Conservation (phyloP, 2,888 invertebrate species). For the Entomobrya multifasciata region DNA sequence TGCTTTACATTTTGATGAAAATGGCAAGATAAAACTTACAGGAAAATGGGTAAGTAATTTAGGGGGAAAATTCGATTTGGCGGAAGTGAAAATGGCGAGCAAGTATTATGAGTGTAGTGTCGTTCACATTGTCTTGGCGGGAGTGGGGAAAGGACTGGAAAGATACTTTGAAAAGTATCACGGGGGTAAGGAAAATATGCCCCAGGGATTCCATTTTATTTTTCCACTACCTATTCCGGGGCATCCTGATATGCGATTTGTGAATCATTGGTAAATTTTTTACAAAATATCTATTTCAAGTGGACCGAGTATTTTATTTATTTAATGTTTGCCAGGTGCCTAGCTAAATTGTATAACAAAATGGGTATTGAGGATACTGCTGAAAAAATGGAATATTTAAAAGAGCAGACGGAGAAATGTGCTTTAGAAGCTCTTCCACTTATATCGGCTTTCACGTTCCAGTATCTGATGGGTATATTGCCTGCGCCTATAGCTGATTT, state of each 20-base stretch:
- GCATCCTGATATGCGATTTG: slow-evolving; percentile 38
- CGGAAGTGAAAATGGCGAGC: slow-evolving; percentile 20
- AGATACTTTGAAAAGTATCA: slow-evolving; percentile 41
- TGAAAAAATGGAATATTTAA: background rate
- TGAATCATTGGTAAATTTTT: slow-evolving; percentile 37
- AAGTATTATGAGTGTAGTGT: slow-evolving; percentile 18
- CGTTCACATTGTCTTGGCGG: slow-evolving; percentile 19
- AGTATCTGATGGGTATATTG: background rate
- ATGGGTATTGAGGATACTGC: background rate
- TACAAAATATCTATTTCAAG: background rate
- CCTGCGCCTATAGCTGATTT: background rate
- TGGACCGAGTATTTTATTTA: background rate
- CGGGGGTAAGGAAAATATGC: background rate
- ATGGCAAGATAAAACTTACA: background rate
- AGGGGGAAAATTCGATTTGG: slow-evolving; percentile 13
- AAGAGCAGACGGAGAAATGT: background rate
- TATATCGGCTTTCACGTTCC: slow-evolving; percentile 20
- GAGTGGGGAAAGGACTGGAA: background rate
- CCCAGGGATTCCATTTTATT: slow-evolving; percentile 3
- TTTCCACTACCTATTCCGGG: slow-evolving; percentile 31
- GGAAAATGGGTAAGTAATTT: slow-evolving; percentile 40
- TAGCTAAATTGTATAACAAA: background rate
- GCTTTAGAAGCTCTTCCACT: background rate
- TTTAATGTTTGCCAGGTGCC: background rate
- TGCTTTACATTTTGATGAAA: background rate